Conservation (phyloP, 2,113 vertebrate genomes). For the Pagrus major region DNA sequence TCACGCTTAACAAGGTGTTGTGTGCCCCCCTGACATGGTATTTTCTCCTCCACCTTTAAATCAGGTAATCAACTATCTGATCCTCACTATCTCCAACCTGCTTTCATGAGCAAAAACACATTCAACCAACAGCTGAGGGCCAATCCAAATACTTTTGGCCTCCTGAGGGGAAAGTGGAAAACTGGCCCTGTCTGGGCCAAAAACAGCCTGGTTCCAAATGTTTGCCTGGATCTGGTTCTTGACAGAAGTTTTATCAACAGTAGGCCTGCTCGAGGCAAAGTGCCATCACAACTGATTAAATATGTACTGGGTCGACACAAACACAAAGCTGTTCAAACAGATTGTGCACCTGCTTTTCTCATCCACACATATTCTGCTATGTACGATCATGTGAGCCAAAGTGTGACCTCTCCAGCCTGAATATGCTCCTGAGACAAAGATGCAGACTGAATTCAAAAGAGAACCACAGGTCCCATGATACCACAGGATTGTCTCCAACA, state of each 20-base stretch:
- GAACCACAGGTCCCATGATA: constrained; percentile 29
- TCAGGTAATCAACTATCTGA: constrained; percentile 22
- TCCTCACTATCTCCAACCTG: neutral
- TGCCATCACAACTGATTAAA: neutral
- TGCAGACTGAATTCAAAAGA: constrained; percentile 26
- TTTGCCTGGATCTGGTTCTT: constrained; percentile 23
- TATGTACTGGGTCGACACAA: neutral
- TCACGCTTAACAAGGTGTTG: neutral
- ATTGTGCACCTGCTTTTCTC: constrained; percentile 25
- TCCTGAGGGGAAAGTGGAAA: constrained; percentile 52
- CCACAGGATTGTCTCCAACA: constrained; percentile 11
- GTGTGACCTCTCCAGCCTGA: neutral
- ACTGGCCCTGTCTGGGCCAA: constrained; percentile 2
- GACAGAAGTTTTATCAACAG: neutral
- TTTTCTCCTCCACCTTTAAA: constrained; percentile 14
- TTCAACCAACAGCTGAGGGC: constrained; percentile 6
- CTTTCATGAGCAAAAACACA: constrained; percentile 8
- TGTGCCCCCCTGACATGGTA: neutral
- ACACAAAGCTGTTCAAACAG: neutral
- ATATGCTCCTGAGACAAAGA: constrained; percentile 15
- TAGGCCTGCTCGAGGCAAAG: neutral
- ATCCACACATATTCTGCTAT: constrained; percentile 18
- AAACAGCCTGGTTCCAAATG: constrained; percentile 27
- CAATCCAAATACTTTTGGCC: constrained; percentile 25
- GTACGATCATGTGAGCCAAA: constrained; percentile 18